phyloP scores from a whole-genome alignment of 2,888 invertebrate genomes.

The Tetragonisca angustula region DNA sequence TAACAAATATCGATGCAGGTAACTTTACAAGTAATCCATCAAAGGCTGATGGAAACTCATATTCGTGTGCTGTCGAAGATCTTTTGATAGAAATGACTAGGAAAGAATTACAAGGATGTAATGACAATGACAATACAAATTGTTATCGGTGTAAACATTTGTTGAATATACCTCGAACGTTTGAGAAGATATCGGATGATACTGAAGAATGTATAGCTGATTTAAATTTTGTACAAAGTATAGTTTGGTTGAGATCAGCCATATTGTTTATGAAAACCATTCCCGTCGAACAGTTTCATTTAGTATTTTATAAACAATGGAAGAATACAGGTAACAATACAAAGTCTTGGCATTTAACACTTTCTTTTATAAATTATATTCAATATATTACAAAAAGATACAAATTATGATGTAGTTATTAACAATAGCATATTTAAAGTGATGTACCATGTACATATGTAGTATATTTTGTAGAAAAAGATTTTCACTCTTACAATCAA shows the following conservation, averaged over 20 bases:
- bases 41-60: neutral
- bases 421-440: no score
- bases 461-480: conserved; percentile 3
- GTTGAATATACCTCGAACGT: conserved; percentile 24
- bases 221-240: conserved; percentile 64
- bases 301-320: conserved; percentile 47
- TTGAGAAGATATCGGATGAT: neutral
- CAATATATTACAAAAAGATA: neutral
- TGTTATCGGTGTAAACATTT: conserved; percentile 53
- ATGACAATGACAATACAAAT: neutral
- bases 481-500: neutral
- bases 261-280: conserved; percentile 41
- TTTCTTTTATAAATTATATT: neutral
- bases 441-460: neutral
- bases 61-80: conserved; percentile 24
- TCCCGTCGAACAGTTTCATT: conserved; percentile 43
- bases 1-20: conserved; percentile 16
- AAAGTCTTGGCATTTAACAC: neutral
- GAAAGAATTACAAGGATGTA: neutral
- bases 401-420: no score
- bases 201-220: conserved; percentile 45
- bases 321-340: conserved; percentile 24
- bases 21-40: neutral
- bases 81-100: conserved; percentile 38
- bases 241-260: conserved; percentile 63